Conservation (phyloP, 2,888 invertebrate species). For the Ochropleura leucogaster region DNA sequence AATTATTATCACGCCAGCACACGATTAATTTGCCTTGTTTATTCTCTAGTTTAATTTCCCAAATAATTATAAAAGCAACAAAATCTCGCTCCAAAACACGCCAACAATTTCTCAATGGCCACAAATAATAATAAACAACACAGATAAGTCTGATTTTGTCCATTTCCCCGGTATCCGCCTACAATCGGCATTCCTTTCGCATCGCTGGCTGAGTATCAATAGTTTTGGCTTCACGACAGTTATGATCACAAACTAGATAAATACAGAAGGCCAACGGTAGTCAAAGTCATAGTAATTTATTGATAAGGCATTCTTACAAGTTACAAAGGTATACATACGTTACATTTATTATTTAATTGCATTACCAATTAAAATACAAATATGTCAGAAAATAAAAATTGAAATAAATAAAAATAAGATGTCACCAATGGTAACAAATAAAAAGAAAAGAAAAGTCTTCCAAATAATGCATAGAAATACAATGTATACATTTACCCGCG, state of each 20-base stretch:
- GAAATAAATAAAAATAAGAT: too few species aligned
- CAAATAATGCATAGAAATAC: too few species aligned
- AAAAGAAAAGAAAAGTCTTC: too few species aligned
- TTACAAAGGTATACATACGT: too few species aligned
- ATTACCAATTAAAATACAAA: too few species aligned
- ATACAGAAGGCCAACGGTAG: background rate
- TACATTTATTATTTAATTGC: too few species aligned
- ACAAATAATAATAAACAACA: constrained; percentile 34
- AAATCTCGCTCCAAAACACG: constrained; percentile 4
- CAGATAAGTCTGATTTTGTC: constrained; percentile 26
- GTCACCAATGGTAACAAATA: too few species aligned
- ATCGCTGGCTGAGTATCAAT: constrained; percentile 17
- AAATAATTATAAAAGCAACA: constrained; percentile 2
- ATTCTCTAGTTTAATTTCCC: background rate
- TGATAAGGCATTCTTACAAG: too few species aligned
- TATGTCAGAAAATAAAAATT: too few species aligned
- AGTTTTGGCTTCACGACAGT: constrained; percentile 19
- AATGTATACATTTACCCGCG: too few species aligned
- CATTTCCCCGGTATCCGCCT: constrained; percentile 23
- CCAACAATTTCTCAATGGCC: constrained; percentile 5
- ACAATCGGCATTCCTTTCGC: constrained; percentile 33
- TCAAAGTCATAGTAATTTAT: too few species aligned
- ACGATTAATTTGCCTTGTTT: background rate
- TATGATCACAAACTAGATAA: background rate
- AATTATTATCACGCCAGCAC: background rate